Conservation (phyloP, 1,140 invertebrate genomes). For the Drosophila subobscura region DNA sequence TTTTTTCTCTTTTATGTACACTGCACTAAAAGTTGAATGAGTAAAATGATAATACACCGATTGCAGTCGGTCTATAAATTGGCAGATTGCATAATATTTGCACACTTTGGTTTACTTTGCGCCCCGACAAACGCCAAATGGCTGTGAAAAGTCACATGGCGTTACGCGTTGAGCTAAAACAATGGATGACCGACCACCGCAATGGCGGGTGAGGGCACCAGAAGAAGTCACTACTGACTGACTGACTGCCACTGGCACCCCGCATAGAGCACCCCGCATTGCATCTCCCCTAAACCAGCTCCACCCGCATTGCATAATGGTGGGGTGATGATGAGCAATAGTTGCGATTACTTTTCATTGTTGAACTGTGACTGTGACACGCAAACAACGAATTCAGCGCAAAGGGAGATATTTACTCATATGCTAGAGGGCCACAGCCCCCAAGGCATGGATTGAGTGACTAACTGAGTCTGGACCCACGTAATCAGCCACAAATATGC, state of each 20-base stretch:
- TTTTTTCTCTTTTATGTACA: background rate
- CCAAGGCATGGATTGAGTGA: constrained; percentile 19
- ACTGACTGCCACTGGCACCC: constrained; percentile 12
- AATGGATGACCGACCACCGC: constrained; percentile 58
- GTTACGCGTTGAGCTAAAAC: constrained; percentile 37
- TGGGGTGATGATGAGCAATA: constrained; percentile 56
- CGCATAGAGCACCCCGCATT: constrained; percentile 8
- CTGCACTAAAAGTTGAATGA: constrained; percentile 22
- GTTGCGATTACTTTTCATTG: constrained; percentile 67
- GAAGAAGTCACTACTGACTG: constrained; percentile 44
- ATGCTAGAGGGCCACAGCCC: constrained; percentile 18
- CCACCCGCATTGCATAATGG: constrained; percentile 50
- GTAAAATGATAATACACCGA: constrained; percentile 40
- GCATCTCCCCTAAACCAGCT: background rate
- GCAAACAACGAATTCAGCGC: constrained; percentile 41
- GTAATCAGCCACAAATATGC: constrained; percentile 29
- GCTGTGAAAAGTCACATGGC: constrained; percentile 76
- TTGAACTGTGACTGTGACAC: constrained; percentile 63
- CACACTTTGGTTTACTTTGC: constrained; percentile 57
- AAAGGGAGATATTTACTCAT: constrained; percentile 9
- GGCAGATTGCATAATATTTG: constrained; percentile 64
- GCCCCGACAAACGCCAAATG: constrained; percentile 44
- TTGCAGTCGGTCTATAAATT: constrained; percentile 22
- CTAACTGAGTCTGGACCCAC: constrained; percentile 30
- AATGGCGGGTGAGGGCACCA: constrained; percentile 1